Evolutionary conservation across 2,888 invertebrate genomes (phyloP).

Genomic region (Ectropis crepuscularia): DNA sequence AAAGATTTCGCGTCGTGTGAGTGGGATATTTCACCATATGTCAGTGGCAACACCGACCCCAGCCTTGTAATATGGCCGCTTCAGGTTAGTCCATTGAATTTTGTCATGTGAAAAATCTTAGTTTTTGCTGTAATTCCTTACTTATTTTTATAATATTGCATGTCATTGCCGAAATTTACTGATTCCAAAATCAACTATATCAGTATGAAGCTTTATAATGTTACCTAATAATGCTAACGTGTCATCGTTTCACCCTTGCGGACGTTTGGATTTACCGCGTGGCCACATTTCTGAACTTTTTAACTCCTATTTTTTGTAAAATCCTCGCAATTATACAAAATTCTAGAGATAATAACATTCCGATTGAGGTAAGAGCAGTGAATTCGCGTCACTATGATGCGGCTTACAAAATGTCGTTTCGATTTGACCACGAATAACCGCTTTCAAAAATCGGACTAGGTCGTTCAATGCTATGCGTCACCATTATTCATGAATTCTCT

Average conservation of each 20-base stretch:
- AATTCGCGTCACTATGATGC: slow-evolving; percentile 46
- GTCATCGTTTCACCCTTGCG: slow-evolving; percentile 82
- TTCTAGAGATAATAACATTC: slow-evolving; percentile 41
- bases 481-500: slow-evolving; percentile 66
- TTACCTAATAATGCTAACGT: slow-evolving; percentile 82
- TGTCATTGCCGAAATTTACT: slow-evolving; percentile 48
- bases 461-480: slow-evolving; percentile 80
- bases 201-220: slow-evolving; percentile 48
- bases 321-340: slow-evolving; percentile 42
- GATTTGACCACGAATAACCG: slow-evolving; percentile 68
- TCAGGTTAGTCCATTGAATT: slow-evolving; percentile 87
- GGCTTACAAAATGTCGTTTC: slow-evolving; percentile 49
- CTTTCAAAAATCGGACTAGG: slow-evolving; percentile 77
- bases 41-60: slow-evolving; percentile 78
- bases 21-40: slow-evolving; percentile 41
- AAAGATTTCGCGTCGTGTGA: neutral
- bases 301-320: slow-evolving; percentile 50
- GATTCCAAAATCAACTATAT: slow-evolving; percentile 41
- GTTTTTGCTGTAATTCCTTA: slow-evolving; percentile 49
- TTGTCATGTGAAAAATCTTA: slow-evolving; percentile 78
- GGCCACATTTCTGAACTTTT: slow-evolving; percentile 78
- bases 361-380: slow-evolving; percentile 44
- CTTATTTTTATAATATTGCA: slow-evolving; percentile 50
- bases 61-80: slow-evolving; percentile 89
- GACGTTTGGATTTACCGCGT: slow-evolving; percentile 84